phyloP scores from a whole-genome alignment of 2,797 vertebrate genomes.

The Hipposideros larvatus region DNA sequence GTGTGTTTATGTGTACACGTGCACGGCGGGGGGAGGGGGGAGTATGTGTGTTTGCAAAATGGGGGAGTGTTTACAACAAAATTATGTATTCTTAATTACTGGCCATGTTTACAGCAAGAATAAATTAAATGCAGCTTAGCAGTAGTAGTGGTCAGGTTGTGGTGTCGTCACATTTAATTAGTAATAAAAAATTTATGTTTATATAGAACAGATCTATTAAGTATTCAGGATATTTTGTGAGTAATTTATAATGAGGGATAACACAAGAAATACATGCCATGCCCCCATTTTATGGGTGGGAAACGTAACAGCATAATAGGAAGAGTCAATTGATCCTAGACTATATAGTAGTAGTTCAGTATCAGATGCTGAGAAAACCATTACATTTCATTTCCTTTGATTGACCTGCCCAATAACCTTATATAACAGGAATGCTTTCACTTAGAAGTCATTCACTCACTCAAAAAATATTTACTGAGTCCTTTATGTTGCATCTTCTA shows the following conservation, averaged over 20 bases:
- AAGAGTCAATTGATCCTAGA: not conserved
- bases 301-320: not conserved
- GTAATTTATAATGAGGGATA: slow-evolving; percentile 60
- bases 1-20: not conserved
- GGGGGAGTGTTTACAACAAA: not conserved
- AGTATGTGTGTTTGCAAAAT: not conserved
- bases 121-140: slow-evolving; percentile 80
- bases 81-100: slow-evolving; percentile 74
- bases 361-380: not conserved
- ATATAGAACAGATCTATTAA: not conserved
- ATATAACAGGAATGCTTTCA: not conserved
- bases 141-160: not conserved
- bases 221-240: not conserved
- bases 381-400: not conserved
- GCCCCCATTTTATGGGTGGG: not conserved
- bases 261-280: not conserved
- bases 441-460: not conserved
- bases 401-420: not conserved
- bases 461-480: not conserved
- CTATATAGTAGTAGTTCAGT: not conserved
- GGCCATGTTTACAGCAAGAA: slow-evolving; percentile 71
- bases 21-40: not conserved
- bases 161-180: slow-evolving; percentile 27
- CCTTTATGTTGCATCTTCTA: not conserved
- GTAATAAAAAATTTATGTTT: not conserved